phyloP scores from a whole-genome alignment of 2,888 invertebrate species.

The Cosmia pyralina region DNA sequence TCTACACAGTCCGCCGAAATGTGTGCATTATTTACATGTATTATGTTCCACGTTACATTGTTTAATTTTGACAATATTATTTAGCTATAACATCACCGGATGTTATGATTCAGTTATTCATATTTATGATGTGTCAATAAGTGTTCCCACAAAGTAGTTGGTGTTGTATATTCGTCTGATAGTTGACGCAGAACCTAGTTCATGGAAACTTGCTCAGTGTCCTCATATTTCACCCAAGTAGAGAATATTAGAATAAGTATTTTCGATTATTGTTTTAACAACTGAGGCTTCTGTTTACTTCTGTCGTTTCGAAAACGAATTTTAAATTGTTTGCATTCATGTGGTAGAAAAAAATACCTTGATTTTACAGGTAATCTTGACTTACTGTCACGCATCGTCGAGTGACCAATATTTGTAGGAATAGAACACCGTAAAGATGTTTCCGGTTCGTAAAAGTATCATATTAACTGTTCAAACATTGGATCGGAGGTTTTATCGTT shows the following conservation, averaged over 20 bases:
- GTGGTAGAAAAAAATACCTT: conserved; percentile 37
- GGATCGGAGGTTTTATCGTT: conserved; percentile 77
- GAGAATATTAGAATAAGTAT: conserved; percentile 22
- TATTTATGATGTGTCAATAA: conserved; percentile 24
- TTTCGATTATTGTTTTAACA: conserved; percentile 44
- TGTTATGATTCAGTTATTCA: conserved; percentile 15
- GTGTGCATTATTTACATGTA: conserved; percentile 62
- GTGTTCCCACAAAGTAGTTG: background rate
- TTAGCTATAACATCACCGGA: conserved; percentile 13
- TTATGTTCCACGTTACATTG: conserved; percentile 40
- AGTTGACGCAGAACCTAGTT: background rate
- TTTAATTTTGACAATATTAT: conserved; percentile 43
- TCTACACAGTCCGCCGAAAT: conserved; percentile 50
- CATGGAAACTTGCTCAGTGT: conserved; percentile 13
- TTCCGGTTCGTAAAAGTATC: conserved; percentile 89
- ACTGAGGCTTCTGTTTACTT: conserved; percentile 53
- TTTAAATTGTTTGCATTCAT: conserved; percentile 50
- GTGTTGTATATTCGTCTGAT: background rate
- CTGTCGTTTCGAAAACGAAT: conserved; percentile 44
- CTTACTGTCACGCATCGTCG: conserved; percentile 85
- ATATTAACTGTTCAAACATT: conserved; percentile 87
- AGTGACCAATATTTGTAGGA: conserved; percentile 88
- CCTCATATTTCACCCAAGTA: background rate
- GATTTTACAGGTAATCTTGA: conserved; percentile 73
- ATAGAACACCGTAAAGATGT: conserved; percentile 86